Percentiles rank a stretch among this genome's conserved stretches.
These are phyloP conservation scores for Channa argus DNA, from an alignment of 2,113 vertebrate genomes.

Conservation along the genomic window DNA sequence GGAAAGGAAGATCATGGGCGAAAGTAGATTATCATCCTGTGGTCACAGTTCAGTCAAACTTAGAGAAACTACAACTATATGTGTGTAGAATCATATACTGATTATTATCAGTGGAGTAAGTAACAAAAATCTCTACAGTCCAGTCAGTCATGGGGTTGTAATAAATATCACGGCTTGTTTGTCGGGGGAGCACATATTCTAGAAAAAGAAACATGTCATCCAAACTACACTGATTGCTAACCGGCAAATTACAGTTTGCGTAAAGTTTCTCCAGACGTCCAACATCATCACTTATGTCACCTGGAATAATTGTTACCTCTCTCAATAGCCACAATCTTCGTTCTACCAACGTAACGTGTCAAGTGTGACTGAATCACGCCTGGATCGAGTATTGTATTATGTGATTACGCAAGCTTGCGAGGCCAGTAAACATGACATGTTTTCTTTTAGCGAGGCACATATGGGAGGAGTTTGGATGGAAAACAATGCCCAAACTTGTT, in stretches of 20 bases:
- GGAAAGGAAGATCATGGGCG: constrained; percentile 7
- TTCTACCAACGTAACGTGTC: constrained; percentile 6
- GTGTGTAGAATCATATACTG: not conserved
- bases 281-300: constrained; percentile 31
- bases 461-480: constrained; percentile 25
- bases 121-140: not conserved
- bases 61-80: not conserved
- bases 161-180: not conserved
- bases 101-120: not conserved
- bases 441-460: constrained; percentile 46
- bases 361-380: constrained; percentile 16
- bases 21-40: constrained; percentile 4
- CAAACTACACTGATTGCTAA: not conserved
- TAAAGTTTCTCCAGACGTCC: not conserved
- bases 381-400: constrained; percentile 54
- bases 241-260: constrained; percentile 28
- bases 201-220: constrained; percentile 9
- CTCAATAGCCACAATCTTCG: not conserved
- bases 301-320: constrained; percentile 32
- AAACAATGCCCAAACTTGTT: constrained; percentile 54
- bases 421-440: constrained; percentile 46
- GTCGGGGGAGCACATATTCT: not conserved
- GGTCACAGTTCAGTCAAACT: not conserved
- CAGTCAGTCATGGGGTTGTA: constrained; percentile 5
- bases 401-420: constrained; percentile 41